Evolutionary conservation across 2,888 invertebrate species (phyloP).

Genomic region (Pterostichus madidus): DNA sequence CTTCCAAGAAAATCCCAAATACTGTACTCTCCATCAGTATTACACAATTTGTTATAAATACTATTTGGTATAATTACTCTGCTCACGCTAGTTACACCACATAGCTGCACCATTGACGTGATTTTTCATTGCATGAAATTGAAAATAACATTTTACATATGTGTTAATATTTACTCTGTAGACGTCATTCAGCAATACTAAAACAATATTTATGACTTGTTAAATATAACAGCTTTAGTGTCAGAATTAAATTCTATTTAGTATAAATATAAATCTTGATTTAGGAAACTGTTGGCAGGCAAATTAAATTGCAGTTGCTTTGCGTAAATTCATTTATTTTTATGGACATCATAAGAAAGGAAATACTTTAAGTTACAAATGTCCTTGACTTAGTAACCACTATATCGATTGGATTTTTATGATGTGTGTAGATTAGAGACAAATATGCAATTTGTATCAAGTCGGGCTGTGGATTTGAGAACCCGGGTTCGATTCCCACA

Average conservation of each 20-base stretch:
- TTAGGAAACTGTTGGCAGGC: background rate
- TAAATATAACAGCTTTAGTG: background rate
- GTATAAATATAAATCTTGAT: background rate
- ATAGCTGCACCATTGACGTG: background rate
- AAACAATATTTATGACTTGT: slow-evolving; percentile 8
- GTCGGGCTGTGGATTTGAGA: too few relatives aligned
- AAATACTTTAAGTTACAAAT: background rate
- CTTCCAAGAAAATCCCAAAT: background rate
- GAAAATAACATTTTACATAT: background rate
- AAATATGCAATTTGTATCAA: too few relatives aligned
- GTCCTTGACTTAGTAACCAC: slow-evolving; percentile 27
- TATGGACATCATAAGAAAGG: background rate
- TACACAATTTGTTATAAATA: slow-evolving; percentile 28
- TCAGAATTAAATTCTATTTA: background rate
- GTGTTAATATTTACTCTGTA: slow-evolving; percentile 8
- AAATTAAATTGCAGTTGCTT: too few relatives aligned
- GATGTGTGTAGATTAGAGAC: too few relatives aligned
- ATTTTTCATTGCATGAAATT: background rate
- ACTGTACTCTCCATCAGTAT: background rate
- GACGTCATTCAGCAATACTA: background rate
- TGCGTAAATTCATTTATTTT: too few relatives aligned
- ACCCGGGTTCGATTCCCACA: too few relatives aligned
- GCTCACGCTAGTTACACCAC: background rate
- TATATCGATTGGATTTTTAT: too few relatives aligned
- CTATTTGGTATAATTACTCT: background rate